These are phyloP conservation scores for Hypocryptadius cinnamomeus DNA, from an alignment of 2,113 vertebrate species.

Conservation along the genomic window DNA sequence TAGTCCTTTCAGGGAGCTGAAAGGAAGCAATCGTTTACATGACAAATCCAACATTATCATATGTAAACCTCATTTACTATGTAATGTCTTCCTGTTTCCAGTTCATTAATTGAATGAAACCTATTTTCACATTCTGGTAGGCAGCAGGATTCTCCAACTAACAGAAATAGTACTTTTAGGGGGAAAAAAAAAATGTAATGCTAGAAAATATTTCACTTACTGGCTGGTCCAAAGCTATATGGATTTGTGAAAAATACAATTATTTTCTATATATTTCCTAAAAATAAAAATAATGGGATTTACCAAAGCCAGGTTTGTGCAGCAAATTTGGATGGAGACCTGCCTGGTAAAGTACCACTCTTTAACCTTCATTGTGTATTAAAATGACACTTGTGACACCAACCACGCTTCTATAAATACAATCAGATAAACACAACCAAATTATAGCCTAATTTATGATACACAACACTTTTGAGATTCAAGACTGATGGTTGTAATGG, in stretches of 20 bases:
- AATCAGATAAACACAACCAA: not conserved
- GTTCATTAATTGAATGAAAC: slow-evolving; percentile 73
- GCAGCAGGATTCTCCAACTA: slow-evolving; percentile 48
- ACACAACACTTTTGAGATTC: not conserved
- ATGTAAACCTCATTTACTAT: slow-evolving; percentile 73
- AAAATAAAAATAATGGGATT: not conserved
- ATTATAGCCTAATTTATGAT: not conserved
- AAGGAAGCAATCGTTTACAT: slow-evolving; percentile 66
- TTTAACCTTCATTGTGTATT: not conserved
- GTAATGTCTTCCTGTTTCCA: slow-evolving; percentile 70
- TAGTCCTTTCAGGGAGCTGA: slow-evolving; percentile 63
- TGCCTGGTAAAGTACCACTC: not conserved
- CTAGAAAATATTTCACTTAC: slow-evolving; percentile 5
- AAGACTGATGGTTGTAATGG: not conserved
- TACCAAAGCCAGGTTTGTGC: not conserved
- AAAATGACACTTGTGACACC: not conserved
- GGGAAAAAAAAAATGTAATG: not conserved
- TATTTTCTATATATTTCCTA: not conserved
- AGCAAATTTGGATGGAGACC: not conserved
- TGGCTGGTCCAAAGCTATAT: not conserved
- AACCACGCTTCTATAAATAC: fast-evolving
- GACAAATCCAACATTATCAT: slow-evolving; percentile 72
- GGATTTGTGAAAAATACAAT: not conserved
- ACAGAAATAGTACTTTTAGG: slow-evolving; percentile 3
- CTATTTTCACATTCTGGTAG: slow-evolving; percentile 64